Conservation (phyloP, 2,113 vertebrate species). For the Amia ocellicauda region DNA sequence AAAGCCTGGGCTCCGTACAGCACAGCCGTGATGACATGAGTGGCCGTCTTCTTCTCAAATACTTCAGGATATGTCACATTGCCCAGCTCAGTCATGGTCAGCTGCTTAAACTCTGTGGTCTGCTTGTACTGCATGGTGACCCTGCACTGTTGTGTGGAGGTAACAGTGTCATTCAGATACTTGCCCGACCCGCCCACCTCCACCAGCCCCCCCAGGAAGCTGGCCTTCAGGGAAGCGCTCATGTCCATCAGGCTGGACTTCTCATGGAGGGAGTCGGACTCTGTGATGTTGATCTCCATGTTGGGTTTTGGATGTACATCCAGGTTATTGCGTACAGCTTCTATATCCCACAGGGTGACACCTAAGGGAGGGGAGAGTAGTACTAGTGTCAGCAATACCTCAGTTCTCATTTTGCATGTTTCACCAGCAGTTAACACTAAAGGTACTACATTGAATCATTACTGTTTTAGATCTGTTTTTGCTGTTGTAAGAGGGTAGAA, state of each 20-base stretch:
- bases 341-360: constrained; percentile 10
- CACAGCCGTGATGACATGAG: constrained; percentile 37
- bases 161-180: constrained; percentile 24
- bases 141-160: constrained; percentile 15
- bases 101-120: constrained; percentile 12
- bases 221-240: constrained; percentile 21
- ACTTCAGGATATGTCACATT: fast-evolving
- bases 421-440: too few relatives aligned
- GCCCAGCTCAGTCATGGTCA: neutral
- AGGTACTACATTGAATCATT: too few relatives aligned
- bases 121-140: constrained; percentile 30
- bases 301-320: neutral
- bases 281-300: constrained; percentile 2
- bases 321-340: neutral
- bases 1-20: constrained; percentile 36
- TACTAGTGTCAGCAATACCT: too few relatives aligned
- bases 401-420: too few relatives aligned
- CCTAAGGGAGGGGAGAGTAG: neutral
- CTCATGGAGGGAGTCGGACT: constrained; percentile 18
- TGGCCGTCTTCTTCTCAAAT: neutral
- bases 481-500: too few relatives aligned
- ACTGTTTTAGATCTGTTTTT: too few relatives aligned
- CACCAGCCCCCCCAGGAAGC: constrained; percentile 21
- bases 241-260: constrained; percentile 19
- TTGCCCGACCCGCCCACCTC: constrained; percentile 32